Conservation (phyloP, 2,113 vertebrate species). For the Dendropsophus ebraccatus region DNA sequence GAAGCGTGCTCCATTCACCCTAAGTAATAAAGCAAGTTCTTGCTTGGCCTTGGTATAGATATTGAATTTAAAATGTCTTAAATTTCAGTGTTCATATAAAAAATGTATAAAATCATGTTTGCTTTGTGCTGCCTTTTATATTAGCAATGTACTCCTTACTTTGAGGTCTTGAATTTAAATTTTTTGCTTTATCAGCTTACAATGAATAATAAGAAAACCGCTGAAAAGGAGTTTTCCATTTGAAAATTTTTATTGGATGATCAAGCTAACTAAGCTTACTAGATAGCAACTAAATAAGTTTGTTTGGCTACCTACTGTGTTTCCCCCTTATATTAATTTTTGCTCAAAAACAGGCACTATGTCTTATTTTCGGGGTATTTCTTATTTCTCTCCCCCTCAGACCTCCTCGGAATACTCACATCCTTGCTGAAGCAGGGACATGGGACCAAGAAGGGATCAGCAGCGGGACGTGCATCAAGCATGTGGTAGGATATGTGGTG, state of each 20-base stretch:
- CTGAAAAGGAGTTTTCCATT: background rate
- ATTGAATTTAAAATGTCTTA: constrained; percentile 33
- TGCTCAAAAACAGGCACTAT: no score
- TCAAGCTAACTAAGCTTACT: background rate
- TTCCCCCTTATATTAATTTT: no score
- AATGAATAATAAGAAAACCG: background rate
- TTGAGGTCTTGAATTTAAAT: background rate
- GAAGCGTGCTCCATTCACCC: background rate
- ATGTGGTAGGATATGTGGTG: no score
- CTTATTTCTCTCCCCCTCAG: no score
- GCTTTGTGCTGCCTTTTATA: background rate
- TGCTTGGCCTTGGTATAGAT: constrained; percentile 26
- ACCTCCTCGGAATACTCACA: no score
- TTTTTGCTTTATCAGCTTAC: constrained; percentile 2
- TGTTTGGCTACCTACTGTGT: no score
- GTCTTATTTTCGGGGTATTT: no score
- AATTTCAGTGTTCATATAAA: constrained; percentile 7
- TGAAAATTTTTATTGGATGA: background rate
- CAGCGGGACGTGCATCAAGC: no score
- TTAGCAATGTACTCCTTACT: constrained; percentile 3
- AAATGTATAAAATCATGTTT: constrained; percentile 19
- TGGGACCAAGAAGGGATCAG: no score
- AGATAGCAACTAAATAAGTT: no score
- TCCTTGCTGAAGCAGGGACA: no score
- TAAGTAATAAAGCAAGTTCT: constrained; percentile 31